phyloP scores from a whole-genome alignment of 2,797 vertebrate genomes.

The Brachyrhaphis roseni region DNA sequence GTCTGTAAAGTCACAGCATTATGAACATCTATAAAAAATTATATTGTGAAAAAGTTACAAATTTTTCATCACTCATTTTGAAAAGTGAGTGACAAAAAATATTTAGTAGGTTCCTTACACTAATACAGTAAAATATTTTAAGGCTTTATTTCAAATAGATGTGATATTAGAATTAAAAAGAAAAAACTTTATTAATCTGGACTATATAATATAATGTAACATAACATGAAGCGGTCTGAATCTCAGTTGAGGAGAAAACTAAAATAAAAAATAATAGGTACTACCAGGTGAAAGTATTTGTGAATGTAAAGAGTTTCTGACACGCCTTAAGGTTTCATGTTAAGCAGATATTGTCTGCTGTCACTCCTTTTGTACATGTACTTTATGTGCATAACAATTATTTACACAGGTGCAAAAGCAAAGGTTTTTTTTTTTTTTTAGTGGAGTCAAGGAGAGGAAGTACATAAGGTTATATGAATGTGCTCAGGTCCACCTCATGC shows the following conservation, averaged over 20 bases:
- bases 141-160: not conserved
- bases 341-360: slow-evolving; percentile 21
- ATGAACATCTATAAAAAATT: not conserved
- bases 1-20: not conserved
- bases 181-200: not conserved
- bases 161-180: not conserved
- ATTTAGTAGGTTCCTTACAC: not conserved
- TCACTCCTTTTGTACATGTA: slow-evolving; percentile 46
- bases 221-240: not conserved
- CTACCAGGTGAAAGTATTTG: not conserved
- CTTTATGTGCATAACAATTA: not conserved
- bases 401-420: not conserved
- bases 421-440: not conserved
- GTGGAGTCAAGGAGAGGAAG: not conserved
- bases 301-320: slow-evolving; percentile 12
- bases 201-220: not conserved
- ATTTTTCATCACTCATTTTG: not conserved
- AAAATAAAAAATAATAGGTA: not conserved
- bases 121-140: not conserved
- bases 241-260: not conserved
- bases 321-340: slow-evolving; percentile 12
- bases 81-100: not conserved
- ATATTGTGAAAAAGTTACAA: not conserved
- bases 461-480: not conserved
- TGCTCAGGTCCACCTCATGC: not conserved